These are phyloP conservation scores for Pimpla rufipes DNA, from an alignment of 2,888 invertebrate species.

Conservation along the genomic window DNA sequence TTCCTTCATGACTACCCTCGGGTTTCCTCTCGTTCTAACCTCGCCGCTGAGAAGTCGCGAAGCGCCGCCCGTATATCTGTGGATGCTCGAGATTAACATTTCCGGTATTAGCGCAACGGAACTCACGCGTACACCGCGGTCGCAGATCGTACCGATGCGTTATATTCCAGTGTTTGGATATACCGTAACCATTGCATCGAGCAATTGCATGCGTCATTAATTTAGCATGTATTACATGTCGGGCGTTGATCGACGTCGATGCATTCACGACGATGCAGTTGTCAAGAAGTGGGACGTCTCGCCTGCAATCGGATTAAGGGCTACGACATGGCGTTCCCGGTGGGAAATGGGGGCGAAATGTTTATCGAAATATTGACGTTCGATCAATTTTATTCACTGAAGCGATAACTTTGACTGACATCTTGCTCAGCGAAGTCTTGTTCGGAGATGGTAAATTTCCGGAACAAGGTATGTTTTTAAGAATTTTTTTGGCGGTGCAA, in stretches of 20 bases:
- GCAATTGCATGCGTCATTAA: conserved; percentile 19
- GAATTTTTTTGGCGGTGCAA: too few species aligned
- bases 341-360: too few species aligned
- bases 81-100: conserved; percentile 18
- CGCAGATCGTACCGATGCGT: not conserved
- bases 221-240: conserved; percentile 6
- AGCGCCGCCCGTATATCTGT: not conserved
- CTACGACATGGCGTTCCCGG: not conserved
- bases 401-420: too few species aligned
- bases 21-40: not conserved
- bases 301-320: not conserved
- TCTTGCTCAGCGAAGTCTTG: too few species aligned
- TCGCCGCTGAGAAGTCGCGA: not conserved
- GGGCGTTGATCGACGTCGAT: not conserved
- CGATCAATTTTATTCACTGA: too few species aligned
- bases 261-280: not conserved
- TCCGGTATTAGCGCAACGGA: conserved; percentile 3
- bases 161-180: not conserved
- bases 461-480: too few species aligned
- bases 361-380: too few species aligned
- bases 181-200: not conserved
- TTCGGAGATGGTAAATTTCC: too few species aligned
- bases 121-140: conserved; percentile 1
- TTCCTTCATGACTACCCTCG: conserved; percentile 5
- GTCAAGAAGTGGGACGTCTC: not conserved